Base-by-base conservation (phyloP, 2,888 invertebrate genomes). In the Leucophora obtusa region DNA sequence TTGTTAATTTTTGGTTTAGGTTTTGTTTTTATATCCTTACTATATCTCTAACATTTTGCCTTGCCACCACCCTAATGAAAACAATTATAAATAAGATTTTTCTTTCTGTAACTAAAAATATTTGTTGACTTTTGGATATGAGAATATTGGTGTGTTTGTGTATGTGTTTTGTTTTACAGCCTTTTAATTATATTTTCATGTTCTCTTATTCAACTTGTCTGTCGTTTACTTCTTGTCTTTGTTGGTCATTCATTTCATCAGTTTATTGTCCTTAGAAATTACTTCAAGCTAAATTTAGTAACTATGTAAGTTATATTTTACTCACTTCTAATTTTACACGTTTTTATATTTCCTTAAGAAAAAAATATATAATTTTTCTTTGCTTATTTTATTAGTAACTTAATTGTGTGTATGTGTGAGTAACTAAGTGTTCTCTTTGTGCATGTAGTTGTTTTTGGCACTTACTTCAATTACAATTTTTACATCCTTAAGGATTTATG, bases 131-230 rank as follows among this genome's bases (percentile, higher is more conserved):
- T 71, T 54, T 56, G 17, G 4, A 7, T 54, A 15, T 11, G 28
- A 51, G 18, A 8, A 43, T 54, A 33, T n/a, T 14, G 9, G 10
- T 21, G 53, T 50, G 35, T n/a, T 17, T 17, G 6, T 21, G 43
- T 17, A 21, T 35, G 33, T 60, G 6, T 63, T 33, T 66, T 62
- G 15, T 81, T 77, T 81, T 70, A 81, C 73, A 74, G 62, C 47
- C 65, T 81, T 77, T 77, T 81, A 77, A 81, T 77, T 81, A 81
- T 68, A 62, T 77, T 77, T 77, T 73, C 65, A 65, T 73, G 69
- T 76, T 76, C 47, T 63, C 17, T 54, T 21, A 28, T 56, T 17
- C 7, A 28, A 6, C 28, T 33, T 24, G 56, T 24, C 6, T 54
- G 33, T n/a, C 3, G 35, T 33, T 17, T 53, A 43, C 21, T 53